Evolutionary conservation across 2,113 vertebrate genomes (phyloP).

Genomic region (Pavo muticus): DNA sequence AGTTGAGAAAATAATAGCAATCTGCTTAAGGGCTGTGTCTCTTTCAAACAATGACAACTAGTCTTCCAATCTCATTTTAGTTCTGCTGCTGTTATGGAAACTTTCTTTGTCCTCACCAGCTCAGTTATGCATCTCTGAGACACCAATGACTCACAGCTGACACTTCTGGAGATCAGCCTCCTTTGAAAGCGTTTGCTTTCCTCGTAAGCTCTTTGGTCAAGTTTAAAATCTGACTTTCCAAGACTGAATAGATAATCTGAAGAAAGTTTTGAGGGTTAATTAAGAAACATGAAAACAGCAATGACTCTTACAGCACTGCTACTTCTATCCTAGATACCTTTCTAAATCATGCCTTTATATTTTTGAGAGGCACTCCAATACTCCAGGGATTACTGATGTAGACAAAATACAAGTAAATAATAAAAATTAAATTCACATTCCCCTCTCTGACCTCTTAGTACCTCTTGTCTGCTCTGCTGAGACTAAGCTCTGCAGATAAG

Average conservation of each 20-base stretch:
- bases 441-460: not conserved
- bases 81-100: constrained; percentile 34
- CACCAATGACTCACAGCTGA: constrained; percentile 39
- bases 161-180: not conserved
- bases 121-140: not conserved
- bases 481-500: not conserved
- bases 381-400: not conserved
- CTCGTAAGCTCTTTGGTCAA: not conserved
- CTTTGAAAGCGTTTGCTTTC: constrained; percentile 15
- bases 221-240: constrained; percentile 10
- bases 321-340: not conserved
- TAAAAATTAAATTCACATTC: not conserved
- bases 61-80: constrained; percentile 31
- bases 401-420: not conserved
- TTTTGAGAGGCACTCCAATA: not conserved
- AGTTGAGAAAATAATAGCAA: constrained; percentile 36
- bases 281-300: not conserved
- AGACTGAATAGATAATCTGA: not conserved
- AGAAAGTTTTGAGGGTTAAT: not conserved
- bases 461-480: not conserved
- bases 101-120: constrained; percentile 48
- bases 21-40: constrained; percentile 16
- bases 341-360: not conserved
- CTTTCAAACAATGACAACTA: constrained; percentile 50
- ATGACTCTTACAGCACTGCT: not conserved